Base-by-base conservation (phyloP, 2,797 vertebrate genomes). In the Phalloptychus januarius region DNA sequence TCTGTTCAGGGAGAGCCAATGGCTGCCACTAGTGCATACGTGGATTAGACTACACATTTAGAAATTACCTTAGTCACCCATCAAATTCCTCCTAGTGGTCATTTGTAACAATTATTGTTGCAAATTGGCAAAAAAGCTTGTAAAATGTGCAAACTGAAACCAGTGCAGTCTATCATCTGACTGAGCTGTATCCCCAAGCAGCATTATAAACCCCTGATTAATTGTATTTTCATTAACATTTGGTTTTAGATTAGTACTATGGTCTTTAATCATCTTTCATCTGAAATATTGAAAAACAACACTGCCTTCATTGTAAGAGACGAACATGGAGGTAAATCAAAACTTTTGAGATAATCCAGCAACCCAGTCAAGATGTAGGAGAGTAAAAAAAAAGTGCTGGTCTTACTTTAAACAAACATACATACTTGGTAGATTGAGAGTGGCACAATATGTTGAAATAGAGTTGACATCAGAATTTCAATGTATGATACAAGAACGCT, bases 1-100 rank as follows among this genome's bases (percentile, higher is more conserved):
- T 88, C 77, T 70, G 20, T 83, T 79, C 75, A 87, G 42, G 71
- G 76, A 89, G 78, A 77, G 83, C 74, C 77, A 87, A 80, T 54
- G 56, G 70, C 72, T 52, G 61, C 76, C 48, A 69, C 61, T 67
- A 46, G 65, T 7, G 33, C 44, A 72, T 89, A 90, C 91, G 85
- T 87, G 33, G 84, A 88, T 91, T 86, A 92, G 16, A 38, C 56
- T 16, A 23, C 52, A 72, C 58, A 81, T 5, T 75, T 20, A 76
- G 44, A 83, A 58, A 81, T 72, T 48, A 75, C 69, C 76, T 69
- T 40, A 78, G 75, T 82, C 71, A 72, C 75, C 36, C 58, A 23
- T 71, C 44, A 69, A 65, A 48, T 11, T 46, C 36, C 36, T 1
- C 33, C 20, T 6, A 3, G 48, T 52, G 23, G 50, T 65, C 16